Evolutionary conservation across 2,797 vertebrate species (phyloP).

Genomic region (Sebastes steindachneri): DNA sequence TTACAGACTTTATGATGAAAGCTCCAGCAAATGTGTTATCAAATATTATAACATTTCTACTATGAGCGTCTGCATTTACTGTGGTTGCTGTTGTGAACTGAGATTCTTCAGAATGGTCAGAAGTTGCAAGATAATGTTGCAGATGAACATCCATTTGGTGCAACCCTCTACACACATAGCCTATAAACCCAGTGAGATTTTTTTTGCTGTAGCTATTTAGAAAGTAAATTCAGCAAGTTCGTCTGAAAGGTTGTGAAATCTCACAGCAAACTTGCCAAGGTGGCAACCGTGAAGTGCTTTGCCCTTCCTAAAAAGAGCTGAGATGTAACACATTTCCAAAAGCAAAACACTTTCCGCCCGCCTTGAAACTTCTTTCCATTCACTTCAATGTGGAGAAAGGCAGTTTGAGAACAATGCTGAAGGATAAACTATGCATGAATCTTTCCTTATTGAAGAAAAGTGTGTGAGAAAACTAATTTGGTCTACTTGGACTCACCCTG

Average conservation of each 20-base stretch:
- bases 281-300: slow-evolving; percentile 20
- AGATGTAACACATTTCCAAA: slow-evolving; percentile 20
- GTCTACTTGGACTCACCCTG: slow-evolving; percentile 87
- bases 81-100: not conserved
- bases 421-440: not conserved
- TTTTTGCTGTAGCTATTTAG: slow-evolving; percentile 5
- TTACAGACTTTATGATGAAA: not conserved
- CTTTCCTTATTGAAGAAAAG: not conserved
- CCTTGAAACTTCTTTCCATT: slow-evolving; percentile 5
- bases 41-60: not conserved
- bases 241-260: slow-evolving; percentile 24
- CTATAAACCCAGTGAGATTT: not conserved
- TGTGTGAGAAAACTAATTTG: not conserved
- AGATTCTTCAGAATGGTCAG: not conserved
- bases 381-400: not conserved
- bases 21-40: slow-evolving; percentile 7
- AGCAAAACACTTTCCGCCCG: not conserved
- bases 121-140: not conserved
- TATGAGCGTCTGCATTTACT: not conserved
- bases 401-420: not conserved
- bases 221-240: slow-evolving; percentile 18
- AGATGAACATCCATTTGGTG: not conserved
- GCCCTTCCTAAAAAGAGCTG: slow-evolving; percentile 6
- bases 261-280: slow-evolving; percentile 6
- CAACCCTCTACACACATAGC: not conserved